Conservation (phyloP, 2,888 invertebrate species). For the Enchytraeus crypticus region DNA sequence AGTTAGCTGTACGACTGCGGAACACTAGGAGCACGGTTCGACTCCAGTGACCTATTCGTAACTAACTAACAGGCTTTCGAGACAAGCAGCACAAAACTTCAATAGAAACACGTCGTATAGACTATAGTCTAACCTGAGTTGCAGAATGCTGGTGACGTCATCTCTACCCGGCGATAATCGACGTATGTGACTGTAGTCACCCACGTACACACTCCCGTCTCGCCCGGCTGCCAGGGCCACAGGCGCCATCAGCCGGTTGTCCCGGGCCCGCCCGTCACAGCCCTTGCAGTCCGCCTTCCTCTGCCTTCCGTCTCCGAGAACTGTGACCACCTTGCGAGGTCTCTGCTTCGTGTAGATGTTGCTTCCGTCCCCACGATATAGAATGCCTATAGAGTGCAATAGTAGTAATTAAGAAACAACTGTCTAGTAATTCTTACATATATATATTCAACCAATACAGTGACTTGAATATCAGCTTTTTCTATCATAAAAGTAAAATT, state of each 20-base stretch:
- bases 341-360: constrained; percentile 81
- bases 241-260: constrained; percentile 70
- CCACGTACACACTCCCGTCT: constrained; percentile 92
- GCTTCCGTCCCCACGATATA: constrained; percentile 95
- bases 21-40: too few relatives aligned
- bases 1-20: too few relatives aligned
- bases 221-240: constrained; percentile 87
- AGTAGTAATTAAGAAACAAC: background rate
- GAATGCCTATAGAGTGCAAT: constrained; percentile 60
- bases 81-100: background rate
- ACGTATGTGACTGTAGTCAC: constrained; percentile 75
- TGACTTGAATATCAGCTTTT: too few relatives aligned
- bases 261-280: constrained; percentile 60
- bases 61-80: background rate
- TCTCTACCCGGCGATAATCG: constrained; percentile 41
- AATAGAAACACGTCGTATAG: too few relatives aligned
- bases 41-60: background rate
- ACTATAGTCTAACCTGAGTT: constrained; percentile 38
- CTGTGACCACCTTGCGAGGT: constrained; percentile 77
- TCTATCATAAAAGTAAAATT: too few relatives aligned
- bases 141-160: constrained; percentile 57
- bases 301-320: constrained; percentile 59
- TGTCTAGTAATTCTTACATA: too few relatives aligned
- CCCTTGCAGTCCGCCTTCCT: constrained; percentile 69
- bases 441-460: too few relatives aligned